These are phyloP conservation scores for Chiroxiphia lanceolata DNA, from an alignment of 2,797 vertebrate genomes.

Conservation along the genomic window DNA sequence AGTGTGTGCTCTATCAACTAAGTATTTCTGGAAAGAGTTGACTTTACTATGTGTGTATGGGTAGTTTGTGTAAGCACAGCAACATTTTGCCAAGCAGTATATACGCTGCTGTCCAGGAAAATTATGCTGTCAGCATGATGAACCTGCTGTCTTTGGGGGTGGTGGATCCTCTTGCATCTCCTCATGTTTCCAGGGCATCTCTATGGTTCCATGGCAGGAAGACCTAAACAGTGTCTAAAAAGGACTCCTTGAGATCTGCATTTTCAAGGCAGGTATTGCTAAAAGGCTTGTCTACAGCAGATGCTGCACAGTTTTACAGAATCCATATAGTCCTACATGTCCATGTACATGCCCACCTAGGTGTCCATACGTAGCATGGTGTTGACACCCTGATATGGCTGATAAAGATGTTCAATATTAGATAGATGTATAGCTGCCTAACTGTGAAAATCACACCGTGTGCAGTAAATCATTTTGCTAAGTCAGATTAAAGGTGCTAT, in stretches of 20 bases:
- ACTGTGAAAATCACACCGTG: slow-evolving; percentile 44
- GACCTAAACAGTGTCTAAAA: neutral
- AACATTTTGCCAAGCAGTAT: neutral
- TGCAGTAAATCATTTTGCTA: slow-evolving; percentile 76
- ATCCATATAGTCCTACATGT: neutral
- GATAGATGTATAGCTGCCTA: slow-evolving; percentile 38
- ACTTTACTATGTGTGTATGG: neutral
- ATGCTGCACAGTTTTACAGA: neutral
- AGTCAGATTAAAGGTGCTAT: slow-evolving; percentile 84
- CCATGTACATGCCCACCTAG: neutral
- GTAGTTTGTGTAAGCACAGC: neutral
- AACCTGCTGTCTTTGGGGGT: neutral
- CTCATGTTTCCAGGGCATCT: neutral
- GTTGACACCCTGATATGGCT: neutral
- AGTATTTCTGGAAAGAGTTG: neutral
- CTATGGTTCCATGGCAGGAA: neutral
- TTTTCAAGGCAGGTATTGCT: neutral
- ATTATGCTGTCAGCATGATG: neutral
- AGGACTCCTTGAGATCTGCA: neutral
- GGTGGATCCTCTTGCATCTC: neutral
- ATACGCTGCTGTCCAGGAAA: neutral
- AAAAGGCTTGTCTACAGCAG: neutral
- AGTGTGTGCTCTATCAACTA: neutral
- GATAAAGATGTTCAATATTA: neutral
- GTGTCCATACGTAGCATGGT: neutral